Conservation (phyloP, 2,888 invertebrate genomes). For the Ectemnius continuus region DNA sequence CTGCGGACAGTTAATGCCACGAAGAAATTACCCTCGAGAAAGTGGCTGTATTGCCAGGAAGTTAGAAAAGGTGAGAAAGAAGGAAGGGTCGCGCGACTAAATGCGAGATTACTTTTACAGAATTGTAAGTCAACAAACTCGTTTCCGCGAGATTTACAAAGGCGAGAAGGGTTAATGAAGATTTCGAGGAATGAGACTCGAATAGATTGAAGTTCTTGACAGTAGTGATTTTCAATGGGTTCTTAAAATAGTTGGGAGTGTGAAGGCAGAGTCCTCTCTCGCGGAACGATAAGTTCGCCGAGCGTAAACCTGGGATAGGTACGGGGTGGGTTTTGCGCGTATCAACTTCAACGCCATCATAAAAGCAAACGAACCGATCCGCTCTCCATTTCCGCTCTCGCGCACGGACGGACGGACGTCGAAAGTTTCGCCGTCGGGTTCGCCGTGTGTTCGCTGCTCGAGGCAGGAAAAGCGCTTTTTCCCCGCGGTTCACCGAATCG, state of each 20-base stretch:
- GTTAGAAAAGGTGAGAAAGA: too few relatives aligned
- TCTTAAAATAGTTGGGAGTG: too few relatives aligned
- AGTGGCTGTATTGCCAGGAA: too few relatives aligned
- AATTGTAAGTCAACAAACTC: not conserved
- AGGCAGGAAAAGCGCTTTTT: slow-evolving; percentile 6
- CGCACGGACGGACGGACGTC: slow-evolving; percentile 13
- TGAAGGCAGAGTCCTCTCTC: too few relatives aligned
- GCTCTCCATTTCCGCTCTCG: slow-evolving; percentile 38
- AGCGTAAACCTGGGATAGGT: slow-evolving; percentile 16
- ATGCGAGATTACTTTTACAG: slow-evolving; percentile 44
- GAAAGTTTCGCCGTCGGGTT: slow-evolving; percentile 14
- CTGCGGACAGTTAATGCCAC: too few relatives aligned
- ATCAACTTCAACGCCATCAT: slow-evolving; percentile 47
- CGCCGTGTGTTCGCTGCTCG: not conserved
- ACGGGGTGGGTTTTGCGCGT: not conserved
- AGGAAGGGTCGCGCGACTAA: slow-evolving; percentile 29
- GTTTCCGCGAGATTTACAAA: too few relatives aligned
- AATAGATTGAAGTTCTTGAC: slow-evolving; percentile 24
- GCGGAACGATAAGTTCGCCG: slow-evolving; percentile 15
- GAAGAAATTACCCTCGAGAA: too few relatives aligned
- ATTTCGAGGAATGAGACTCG: slow-evolving; percentile 21
- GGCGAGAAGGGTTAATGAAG: too few relatives aligned
- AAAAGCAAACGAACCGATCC: slow-evolving; percentile 55
- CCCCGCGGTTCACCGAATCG: slow-evolving; percentile 1
- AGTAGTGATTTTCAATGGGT: too few relatives aligned